Percentiles rank a stretch among this genome's conserved stretches.
These are phyloP conservation scores for Nothoprocta perdicaria DNA, from an alignment of 2,113 vertebrate species.

Conservation along the genomic window DNA sequence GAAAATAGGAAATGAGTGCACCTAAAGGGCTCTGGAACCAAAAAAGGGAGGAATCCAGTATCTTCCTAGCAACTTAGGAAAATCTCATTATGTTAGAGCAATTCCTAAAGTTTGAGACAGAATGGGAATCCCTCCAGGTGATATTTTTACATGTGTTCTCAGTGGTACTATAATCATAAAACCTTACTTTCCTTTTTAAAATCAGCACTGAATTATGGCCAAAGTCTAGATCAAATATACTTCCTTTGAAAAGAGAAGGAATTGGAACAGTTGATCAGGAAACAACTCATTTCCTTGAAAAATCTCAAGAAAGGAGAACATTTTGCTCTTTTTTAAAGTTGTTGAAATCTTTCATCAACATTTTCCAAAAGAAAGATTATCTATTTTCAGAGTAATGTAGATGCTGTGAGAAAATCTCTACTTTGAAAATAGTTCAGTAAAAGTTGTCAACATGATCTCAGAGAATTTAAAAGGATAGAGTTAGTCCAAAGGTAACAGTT, in stretches of 20 bases:
- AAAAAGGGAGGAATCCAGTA: not conserved
- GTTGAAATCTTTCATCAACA: not conserved
- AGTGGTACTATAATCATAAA: not conserved
- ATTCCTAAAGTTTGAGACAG: not conserved
- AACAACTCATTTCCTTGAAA: slow-evolving; percentile 43
- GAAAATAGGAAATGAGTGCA: not conserved
- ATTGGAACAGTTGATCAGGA: slow-evolving; percentile 42
- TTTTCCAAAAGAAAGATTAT: slow-evolving; percentile 15
- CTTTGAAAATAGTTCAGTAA: not conserved
- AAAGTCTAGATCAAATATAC: slow-evolving; percentile 46
- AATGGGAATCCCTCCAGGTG: not conserved
- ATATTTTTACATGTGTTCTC: not conserved
- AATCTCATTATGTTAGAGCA: not conserved
- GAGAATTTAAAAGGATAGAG: not conserved
- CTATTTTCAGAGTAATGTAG: not conserved
- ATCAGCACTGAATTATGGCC: not conserved
- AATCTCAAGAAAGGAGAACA: slow-evolving; percentile 51
- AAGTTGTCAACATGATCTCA: not conserved
- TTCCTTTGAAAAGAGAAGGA: slow-evolving; percentile 8
- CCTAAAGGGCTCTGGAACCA: not conserved
- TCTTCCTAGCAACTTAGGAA: not conserved
- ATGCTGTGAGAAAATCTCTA: not conserved
- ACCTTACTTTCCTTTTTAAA: slow-evolving; percentile 37
- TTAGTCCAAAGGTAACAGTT: not conserved
- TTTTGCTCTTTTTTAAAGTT: not conserved